Evolutionary conservation across 2,797 vertebrate genomes (phyloP).

Genomic region (Numenius phaeopus): DNA sequence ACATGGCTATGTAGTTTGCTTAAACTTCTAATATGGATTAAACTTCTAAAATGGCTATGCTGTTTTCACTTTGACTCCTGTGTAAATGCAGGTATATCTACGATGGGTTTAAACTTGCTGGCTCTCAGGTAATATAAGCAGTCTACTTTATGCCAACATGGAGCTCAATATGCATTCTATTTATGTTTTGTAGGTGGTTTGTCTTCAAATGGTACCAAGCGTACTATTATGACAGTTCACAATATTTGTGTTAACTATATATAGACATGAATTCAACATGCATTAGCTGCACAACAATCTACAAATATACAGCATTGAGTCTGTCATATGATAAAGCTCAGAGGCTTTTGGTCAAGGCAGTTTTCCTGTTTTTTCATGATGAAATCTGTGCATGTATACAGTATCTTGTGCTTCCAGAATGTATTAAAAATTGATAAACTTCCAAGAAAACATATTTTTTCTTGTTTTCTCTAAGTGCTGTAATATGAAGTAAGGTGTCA

Average conservation of each 20-base stretch:
- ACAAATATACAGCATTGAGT: not conserved
- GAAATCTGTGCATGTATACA: not conserved
- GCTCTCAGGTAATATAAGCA: not conserved
- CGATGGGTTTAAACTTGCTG: not conserved
- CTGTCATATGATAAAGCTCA: not conserved
- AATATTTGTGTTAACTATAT: not conserved
- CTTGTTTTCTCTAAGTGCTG: not conserved
- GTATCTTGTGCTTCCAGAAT: not conserved
- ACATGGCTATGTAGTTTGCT: too few relatives aligned
- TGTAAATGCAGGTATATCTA: not conserved
- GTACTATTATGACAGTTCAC: not conserved
- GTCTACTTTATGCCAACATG: not conserved
- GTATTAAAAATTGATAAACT: not conserved
- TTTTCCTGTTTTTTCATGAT: not conserved
- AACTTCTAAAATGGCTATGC: not conserved
- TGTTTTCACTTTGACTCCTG: not conserved
- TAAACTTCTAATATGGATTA: too few relatives aligned
- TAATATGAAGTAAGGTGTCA: not conserved
- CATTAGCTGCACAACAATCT: not conserved
- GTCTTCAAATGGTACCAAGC: not conserved
- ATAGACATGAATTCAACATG: not conserved
- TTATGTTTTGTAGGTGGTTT: not conserved
- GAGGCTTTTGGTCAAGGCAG: not conserved
- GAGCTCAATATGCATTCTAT: not conserved
- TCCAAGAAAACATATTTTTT: not conserved